Conservation (phyloP, 2,888 invertebrate species). For the Xestia c-nigrum region DNA sequence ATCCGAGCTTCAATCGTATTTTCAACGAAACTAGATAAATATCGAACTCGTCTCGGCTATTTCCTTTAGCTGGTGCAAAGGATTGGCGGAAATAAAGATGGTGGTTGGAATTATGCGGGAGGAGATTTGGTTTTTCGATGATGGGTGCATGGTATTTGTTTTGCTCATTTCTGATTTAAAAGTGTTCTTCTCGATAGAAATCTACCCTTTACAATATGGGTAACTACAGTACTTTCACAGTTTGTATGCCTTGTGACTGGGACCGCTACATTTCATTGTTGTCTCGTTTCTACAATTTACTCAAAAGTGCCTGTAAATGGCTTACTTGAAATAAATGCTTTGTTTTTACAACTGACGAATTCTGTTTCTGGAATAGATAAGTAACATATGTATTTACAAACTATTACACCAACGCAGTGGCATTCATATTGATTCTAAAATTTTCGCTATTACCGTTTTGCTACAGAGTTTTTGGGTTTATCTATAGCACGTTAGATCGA, state of each 20-base stretch:
- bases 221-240: too few relatives aligned
- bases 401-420: background rate
- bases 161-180: too few relatives aligned
- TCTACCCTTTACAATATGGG: too few relatives aligned
- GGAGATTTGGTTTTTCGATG: constrained; percentile 39
- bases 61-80: constrained; percentile 73
- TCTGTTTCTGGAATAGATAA: background rate
- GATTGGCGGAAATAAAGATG: constrained; percentile 73
- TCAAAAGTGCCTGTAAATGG: too few relatives aligned
- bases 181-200: too few relatives aligned
- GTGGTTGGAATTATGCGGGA: constrained; percentile 65
- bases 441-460: background rate
- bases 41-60: constrained; percentile 66
- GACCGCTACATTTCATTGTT: too few relatives aligned
- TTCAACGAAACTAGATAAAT: constrained; percentile 64
- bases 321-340: too few relatives aligned
- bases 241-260: too few relatives aligned
- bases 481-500: background rate
- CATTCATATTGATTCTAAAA: background rate
- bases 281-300: too few relatives aligned
- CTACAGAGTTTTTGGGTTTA: background rate
- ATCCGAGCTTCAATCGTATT: constrained; percentile 54
- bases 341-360: background rate
- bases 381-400: background rate
- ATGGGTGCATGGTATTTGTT: background rate